A percentile compares a stretch with the other conserved stretches of the same genome.
These are phyloP conservation scores for Characodon lateralis DNA, from an alignment of 2,797 vertebrate genomes.

Conservation along the genomic window DNA sequence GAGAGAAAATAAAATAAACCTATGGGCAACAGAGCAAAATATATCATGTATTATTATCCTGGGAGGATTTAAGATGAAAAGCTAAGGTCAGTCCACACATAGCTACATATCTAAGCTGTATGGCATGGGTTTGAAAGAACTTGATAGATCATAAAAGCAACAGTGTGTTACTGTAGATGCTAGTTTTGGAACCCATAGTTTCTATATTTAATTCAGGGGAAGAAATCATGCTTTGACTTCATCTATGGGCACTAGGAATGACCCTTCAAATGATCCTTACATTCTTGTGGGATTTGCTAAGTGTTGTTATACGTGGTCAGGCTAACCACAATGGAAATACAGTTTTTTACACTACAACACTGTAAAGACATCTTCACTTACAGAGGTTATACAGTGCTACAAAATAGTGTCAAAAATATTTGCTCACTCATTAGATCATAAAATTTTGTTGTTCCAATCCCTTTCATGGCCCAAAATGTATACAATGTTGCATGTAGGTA, in stretches of 20 bases:
- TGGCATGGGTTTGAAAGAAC: conserved; percentile 8
- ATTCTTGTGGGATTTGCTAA: not conserved
- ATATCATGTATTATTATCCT: conserved; percentile 29
- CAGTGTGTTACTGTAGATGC: not conserved
- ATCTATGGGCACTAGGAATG: not conserved
- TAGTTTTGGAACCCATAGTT: not conserved
- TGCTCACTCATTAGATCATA: not conserved
- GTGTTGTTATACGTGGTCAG: not conserved
- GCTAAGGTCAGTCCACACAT: not conserved
- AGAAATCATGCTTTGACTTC: not conserved
- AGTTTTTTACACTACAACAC: not conserved
- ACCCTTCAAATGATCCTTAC: not conserved
- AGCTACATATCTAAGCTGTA: conserved; percentile 16
- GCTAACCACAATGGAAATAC: not conserved
- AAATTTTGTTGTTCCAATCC: not conserved
- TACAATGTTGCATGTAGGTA: not conserved
- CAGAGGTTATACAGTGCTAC: not conserved
- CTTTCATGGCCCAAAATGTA: not conserved
- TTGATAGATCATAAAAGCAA: conserved; percentile 25
- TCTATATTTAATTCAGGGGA: not conserved
- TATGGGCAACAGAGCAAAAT: conserved; percentile 11
- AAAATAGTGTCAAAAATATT: not conserved
- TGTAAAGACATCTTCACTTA: not conserved
- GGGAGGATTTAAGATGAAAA: conserved; percentile 28
- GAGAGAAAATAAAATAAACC: conserved; percentile 30